These are phyloP conservation scores for Tetrao urogallus DNA, from an alignment of 2,113 vertebrate genomes.

Conservation along the genomic window DNA sequence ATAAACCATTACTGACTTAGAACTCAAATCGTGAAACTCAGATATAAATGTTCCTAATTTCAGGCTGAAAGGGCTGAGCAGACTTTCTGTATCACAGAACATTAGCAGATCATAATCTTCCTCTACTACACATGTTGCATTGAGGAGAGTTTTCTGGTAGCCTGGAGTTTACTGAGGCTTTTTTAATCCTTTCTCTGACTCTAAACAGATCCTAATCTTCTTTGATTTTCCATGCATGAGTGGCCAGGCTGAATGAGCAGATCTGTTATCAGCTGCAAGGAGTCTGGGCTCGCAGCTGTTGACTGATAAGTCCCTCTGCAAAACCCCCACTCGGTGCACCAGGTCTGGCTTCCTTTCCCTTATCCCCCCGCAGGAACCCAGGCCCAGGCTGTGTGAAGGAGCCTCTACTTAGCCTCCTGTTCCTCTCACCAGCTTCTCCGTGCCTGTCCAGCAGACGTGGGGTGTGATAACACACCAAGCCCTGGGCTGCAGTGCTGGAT, in stretches of 20 bases:
- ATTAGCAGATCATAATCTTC: not conserved
- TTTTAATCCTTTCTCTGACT: not conserved
- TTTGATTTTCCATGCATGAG: constrained; percentile 32
- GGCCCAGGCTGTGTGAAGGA: not conserved
- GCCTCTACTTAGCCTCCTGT: fast-evolving
- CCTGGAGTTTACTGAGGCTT: not conserved
- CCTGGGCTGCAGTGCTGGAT: not conserved
- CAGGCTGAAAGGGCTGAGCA: not conserved
- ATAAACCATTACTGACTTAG: not conserved
- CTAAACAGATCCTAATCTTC: constrained; percentile 20
- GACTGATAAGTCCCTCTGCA: constrained; percentile 26
- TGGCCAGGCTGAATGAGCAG: constrained; percentile 32
- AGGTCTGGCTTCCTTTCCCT: not conserved
- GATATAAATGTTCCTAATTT: not conserved
- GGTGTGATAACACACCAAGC: fast-evolving
- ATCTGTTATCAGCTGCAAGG: constrained; percentile 58
- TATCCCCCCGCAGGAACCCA: not conserved
- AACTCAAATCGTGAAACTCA: not conserved
- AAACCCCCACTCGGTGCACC: not conserved
- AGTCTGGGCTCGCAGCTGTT: constrained; percentile 36
- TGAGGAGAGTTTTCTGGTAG: not conserved
- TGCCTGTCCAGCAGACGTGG: not conserved
- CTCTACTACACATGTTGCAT: not conserved
- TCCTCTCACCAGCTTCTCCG: not conserved
- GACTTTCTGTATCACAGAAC: not conserved